phyloP scores from a whole-genome alignment of 2,888 invertebrate genomes.

The Cistogaster globosa region DNA sequence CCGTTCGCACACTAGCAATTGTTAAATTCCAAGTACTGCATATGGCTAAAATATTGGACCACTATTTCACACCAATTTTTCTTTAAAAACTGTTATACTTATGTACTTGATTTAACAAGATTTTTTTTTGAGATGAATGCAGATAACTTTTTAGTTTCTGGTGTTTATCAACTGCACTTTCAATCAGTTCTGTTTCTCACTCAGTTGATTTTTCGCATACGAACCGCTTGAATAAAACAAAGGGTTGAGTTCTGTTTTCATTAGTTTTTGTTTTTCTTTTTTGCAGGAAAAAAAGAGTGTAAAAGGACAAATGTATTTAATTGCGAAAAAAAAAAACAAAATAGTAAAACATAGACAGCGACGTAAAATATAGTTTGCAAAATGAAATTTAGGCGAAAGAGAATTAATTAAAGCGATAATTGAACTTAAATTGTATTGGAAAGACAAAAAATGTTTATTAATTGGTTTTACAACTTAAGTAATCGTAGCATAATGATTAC shows the following conservation, averaged over 20 bases:
- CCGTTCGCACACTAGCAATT: too few species aligned
- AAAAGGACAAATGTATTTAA: slow-evolving; percentile 55
- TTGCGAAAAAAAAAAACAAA: slow-evolving; percentile 13
- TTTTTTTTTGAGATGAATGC: too few species aligned
- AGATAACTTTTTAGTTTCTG: slow-evolving; percentile 35
- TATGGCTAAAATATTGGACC: too few species aligned
- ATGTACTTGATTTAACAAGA: too few species aligned
- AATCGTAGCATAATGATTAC: slow-evolving; percentile 83
- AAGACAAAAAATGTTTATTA: slow-evolving; percentile 78
- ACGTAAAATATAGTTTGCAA: slow-evolving; percentile 29
- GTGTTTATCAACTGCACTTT: slow-evolving; percentile 53
- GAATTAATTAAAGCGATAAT: slow-evolving; percentile 5
- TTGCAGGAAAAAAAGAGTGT: slow-evolving; percentile 54
- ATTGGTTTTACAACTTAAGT: slow-evolving; percentile 82
- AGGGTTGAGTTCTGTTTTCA: slow-evolving; percentile 25
- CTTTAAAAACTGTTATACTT: too few species aligned
- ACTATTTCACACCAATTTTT: too few species aligned
- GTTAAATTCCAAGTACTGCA: too few species aligned
- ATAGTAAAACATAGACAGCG: not conserved
- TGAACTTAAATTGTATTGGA: not conserved
- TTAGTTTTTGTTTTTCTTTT: slow-evolving; percentile 15
- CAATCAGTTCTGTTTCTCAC: slow-evolving; percentile 33
- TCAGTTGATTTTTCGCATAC: slow-evolving; percentile 12
- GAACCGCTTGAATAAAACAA: slow-evolving; percentile 23
- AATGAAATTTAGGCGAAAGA: slow-evolving; percentile 19